Base-by-base conservation (phyloP, 2,797 vertebrate genomes). In the Lepilemur septentrionalis region DNA sequence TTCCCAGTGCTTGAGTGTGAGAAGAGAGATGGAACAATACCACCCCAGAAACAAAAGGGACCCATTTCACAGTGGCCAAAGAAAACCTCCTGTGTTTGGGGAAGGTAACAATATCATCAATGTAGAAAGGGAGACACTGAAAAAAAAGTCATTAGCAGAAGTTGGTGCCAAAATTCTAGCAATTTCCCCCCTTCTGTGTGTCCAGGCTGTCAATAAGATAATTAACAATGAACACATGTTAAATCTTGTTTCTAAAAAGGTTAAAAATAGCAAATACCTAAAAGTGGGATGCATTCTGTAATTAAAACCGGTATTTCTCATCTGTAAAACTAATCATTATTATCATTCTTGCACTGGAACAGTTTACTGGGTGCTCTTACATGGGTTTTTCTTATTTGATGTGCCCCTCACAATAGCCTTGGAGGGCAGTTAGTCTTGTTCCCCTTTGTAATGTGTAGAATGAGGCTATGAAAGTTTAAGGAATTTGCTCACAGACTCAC, bases 201-300 rank as follows among this genome's bases (percentile, higher is more conserved):
- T 38, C 86, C 30, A 73, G 48, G 73, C n/a, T 72, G 3, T 67
- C 63, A 94, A 57, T 28, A 32, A 91, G 70, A 69, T 52, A 38
- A 88, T 52, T 65, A 90, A 92, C 30, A 93, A 75, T 72, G 38
- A 85, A 41, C 75, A 30, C 46, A 85, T 38, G 30, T 32, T 76
- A 93, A 86, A 59, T 7, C 35, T 70, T 76, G 30, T n/a, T 95
- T 95, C 55, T 7, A 48, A 80, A 93, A 55, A 32, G 13, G 4
- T 76, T 81, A 80, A 91, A 93, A 52, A 70, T 69, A 76, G 43
- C 72, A 91, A 93, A 70, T 76, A 91, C 59, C 65, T 70, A 91
- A 84, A 67, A 22, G 14, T 48, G 11, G 59, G 25, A 89, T 43
- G 25, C 81, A 75, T 89, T 85, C 28, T 65, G 10, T 89, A 70